phyloP scores from a whole-genome alignment of 2,797 vertebrate species.

The Melanotaenia pygmaea region DNA sequence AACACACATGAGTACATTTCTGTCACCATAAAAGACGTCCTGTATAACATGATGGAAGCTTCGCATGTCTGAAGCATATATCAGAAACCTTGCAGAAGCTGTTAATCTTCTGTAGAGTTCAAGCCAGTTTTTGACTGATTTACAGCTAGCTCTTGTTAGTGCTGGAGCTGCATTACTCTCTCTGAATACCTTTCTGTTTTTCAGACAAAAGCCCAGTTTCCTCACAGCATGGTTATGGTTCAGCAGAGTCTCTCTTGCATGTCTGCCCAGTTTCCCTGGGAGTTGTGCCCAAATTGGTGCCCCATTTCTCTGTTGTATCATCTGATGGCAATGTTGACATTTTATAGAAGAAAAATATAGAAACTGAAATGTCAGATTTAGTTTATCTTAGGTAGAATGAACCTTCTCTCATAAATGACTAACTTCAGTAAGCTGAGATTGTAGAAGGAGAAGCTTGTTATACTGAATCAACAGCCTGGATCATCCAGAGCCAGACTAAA shows the following conservation, averaged over 20 bases:
- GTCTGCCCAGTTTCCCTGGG: constrained; percentile 52
- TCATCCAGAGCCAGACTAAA: constrained; percentile 55
- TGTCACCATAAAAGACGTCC: constrained; percentile 38
- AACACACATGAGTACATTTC: constrained; percentile 21
- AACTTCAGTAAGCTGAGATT: constrained; percentile 23
- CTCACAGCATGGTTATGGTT: constrained; percentile 27
- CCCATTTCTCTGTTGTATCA: constrained; percentile 48
- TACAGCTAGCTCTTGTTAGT: constrained; percentile 41
- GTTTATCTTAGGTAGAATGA: constrained; percentile 10
- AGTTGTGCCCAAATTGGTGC: constrained; percentile 53
- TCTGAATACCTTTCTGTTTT: constrained; percentile 38
- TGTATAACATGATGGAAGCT: constrained; percentile 29
- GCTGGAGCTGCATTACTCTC: constrained; percentile 38
- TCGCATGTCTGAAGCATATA: constrained; percentile 30
- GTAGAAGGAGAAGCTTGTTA: constrained; percentile 13
- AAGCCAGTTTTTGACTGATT: constrained; percentile 36
- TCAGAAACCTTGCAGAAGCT: constrained; percentile 32
- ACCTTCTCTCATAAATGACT: constrained; percentile 23
- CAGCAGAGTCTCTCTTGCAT: constrained; percentile 13
- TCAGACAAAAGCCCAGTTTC: constrained; percentile 45
- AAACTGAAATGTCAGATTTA: constrained; percentile 3
- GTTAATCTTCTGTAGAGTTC: constrained; percentile 41
- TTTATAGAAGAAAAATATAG: neutral
- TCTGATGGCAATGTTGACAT: constrained; percentile 18
- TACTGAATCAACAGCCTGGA: constrained; percentile 50